Percentiles rank a stretch among this genome's conserved stretches.
Evolutionary conservation across 1,140 invertebrate species (phyloP).

Genomic region (Ditylenchus dipsaci): DNA sequence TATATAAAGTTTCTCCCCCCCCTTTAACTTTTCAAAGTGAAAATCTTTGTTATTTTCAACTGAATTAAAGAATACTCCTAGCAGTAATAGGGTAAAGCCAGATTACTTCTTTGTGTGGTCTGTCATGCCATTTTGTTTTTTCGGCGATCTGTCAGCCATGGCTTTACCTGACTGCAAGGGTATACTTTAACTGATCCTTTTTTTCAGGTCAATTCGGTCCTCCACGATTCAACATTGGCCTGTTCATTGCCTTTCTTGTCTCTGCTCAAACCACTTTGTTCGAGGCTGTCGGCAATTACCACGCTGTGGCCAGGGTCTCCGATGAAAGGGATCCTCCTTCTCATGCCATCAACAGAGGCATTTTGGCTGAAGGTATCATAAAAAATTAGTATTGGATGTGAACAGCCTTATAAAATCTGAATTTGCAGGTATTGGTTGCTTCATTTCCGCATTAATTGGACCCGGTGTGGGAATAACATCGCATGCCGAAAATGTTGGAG

Average conservation of each 20-base stretch:
- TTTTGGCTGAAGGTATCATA: conserved; percentile 50
- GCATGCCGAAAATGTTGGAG: conserved; percentile 57
- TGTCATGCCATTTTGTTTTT: no score
- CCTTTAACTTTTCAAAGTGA: no score
- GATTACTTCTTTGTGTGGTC: no score
- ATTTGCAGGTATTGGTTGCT: conserved; percentile 34
- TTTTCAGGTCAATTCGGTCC: conserved; percentile 59
- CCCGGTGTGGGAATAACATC: conserved; percentile 43
- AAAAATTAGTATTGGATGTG: no score
- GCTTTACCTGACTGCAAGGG: no score
- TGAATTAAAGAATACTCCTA: no score
- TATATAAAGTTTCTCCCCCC: no score
- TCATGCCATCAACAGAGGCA: conserved; percentile 60
- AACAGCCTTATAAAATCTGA: no score
- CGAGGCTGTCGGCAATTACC: conserved; percentile 61
- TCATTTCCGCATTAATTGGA: conserved; percentile 48
- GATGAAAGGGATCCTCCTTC: conserved; percentile 56
- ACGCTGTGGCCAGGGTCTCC: conserved; percentile 58
- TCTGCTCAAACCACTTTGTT: conserved; percentile 59
- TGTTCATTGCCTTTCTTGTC: conserved; percentile 59
- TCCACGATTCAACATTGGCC: conserved; percentile 56
- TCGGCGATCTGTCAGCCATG: no score
- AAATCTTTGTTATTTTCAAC: not conserved
- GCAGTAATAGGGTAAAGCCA: no score
- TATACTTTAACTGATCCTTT: conserved; percentile 4